Evolutionary conservation across 2,797 vertebrate genomes (phyloP), one percentile per base, ranked within the genome.

Genomic region (Cichlasoma orientale): DNA sequence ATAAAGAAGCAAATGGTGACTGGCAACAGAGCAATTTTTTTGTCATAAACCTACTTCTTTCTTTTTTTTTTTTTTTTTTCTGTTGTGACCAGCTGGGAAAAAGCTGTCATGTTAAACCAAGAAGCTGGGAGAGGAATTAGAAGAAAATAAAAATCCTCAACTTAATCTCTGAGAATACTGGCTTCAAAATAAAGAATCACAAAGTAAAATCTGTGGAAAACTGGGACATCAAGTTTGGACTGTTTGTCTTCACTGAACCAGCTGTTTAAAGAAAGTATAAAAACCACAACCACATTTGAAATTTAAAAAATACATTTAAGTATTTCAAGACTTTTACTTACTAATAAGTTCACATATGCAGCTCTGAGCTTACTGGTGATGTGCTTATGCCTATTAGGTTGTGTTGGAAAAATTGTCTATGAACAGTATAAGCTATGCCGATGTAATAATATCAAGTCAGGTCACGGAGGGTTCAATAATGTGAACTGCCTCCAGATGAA

Each of bases 401-500:
- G 12, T 31, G 38, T 23, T 72, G 19, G 25, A 61, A 55, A 56
- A 55, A 18, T 31, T 63, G 14, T 31, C 27, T 50, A 61, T 72
- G 12, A 75, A 61, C 56, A 54, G 14, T 19, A 10, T 50, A 23
- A 12, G 7, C 7, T 72, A 25, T 77, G 55, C 50, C 29, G 59
- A 72, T 84, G 19, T 66, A 50, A 73, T 79, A 12, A 77, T 84
- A 55, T 78, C 50, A 78, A 19, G 44, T 80, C 56, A 79, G 72
- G 78, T 83, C 71, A 58, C 2, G 25, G 56, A 41, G 78, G 63
- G 78, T 89, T 82, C 59, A 86, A 84, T 85, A 80, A 86, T 70
- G 77, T 82, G 77, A 89, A 85, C 86, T 82, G 85, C 38, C 56
- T 88, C 56, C 74, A 81, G 78, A 73, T 86, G 68, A 79, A 83